These are phyloP conservation scores for Calephelis perditalis DNA, from an alignment of 2,888 invertebrate species.

Conservation along the genomic window DNA sequence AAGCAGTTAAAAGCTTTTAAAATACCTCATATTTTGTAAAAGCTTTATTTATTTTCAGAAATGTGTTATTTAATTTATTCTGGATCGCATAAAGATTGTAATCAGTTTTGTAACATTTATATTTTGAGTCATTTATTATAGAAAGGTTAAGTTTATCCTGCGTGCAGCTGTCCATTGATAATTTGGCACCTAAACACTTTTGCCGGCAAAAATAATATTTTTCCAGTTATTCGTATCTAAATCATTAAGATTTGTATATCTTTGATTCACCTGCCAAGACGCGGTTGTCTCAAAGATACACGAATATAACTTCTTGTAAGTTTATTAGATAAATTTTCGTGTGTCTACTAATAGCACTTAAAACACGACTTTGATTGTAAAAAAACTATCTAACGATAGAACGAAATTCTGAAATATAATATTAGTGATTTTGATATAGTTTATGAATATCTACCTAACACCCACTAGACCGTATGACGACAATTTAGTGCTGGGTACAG, in stretches of 20 bases:
- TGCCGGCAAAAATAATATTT: slow-evolving; percentile 63
- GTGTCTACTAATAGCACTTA: slow-evolving; percentile 46
- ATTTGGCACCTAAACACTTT: slow-evolving; percentile 66
- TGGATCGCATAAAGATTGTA: neutral
- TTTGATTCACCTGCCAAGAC: slow-evolving; percentile 26
- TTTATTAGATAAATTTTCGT: slow-evolving; percentile 52
- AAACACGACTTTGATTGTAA: neutral
- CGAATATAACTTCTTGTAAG: slow-evolving; percentile 53
- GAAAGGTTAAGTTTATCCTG: slow-evolving; percentile 15
- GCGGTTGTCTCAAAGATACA: slow-evolving; percentile 67
- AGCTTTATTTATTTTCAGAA: neutral
- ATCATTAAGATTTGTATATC: slow-evolving; percentile 61
- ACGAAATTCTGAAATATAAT: too few species aligned
- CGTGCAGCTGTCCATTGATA: slow-evolving; percentile 61
- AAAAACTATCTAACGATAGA: too few species aligned
- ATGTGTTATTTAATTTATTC: neutral
- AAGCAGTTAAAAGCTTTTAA: slow-evolving; percentile 17
- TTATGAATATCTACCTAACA: too few species aligned
- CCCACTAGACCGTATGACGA: too few species aligned
- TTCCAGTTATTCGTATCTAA: slow-evolving; percentile 60
- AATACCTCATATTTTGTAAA: slow-evolving; percentile 2
- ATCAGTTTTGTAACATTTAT: slow-evolving; percentile 23
- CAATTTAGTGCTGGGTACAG: too few species aligned
- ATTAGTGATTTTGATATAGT: too few species aligned
- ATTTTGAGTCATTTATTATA: slow-evolving; percentile 16